Base-by-base conservation (phyloP, 2,113 vertebrate genomes). In the Ramphastos sulfuratus region DNA sequence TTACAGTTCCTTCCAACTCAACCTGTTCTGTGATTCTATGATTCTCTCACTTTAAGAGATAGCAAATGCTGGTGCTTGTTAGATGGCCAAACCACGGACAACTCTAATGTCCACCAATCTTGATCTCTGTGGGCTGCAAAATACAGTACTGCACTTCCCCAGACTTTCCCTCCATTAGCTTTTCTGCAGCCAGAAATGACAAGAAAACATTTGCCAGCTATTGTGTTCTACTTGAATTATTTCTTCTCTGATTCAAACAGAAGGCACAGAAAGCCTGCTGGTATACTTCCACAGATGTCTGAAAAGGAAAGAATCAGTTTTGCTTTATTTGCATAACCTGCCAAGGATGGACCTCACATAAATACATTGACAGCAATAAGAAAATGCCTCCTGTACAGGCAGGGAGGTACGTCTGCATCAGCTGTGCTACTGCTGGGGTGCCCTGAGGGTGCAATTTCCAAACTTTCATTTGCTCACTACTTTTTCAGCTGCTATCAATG, bases 401-500 rank as follows among this genome's bases (percentile, higher is more conserved):
- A 89, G 70, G 76, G 74, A 78, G 77, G 77, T 37, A 76, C 2
- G 27, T 87, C 71, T 95, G 52, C 42, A 95, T 89, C 79, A 81
- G 67, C 63, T 30, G n/a, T 66, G 35, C 50, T 82, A 87, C 78
- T 93, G 30, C 46, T 75, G 54, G 77, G 35, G 78, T 92, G 87
- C 90, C 92, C 75, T 8, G 4, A 66, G 91, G 60, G 60, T 94
- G 95, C 93, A 87, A 92, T 85, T 94, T 79, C 92, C 37, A 44
- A 61, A 69, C 65, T 90, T 81, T 88, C 81, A 85, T 92, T 90
- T 83, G 74, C 73, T 85, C 21, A 24, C 74, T 79, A 65, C 75
- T 37, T 95, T 79, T 90, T 95, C 82, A 92, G 39, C 63, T 23
- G 39, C 94, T 89, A 74, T 97, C 96, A 96, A 91, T 10, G 10